Conservation (phyloP, 2,113 vertebrate genomes). For the Phainopepla nitens region DNA sequence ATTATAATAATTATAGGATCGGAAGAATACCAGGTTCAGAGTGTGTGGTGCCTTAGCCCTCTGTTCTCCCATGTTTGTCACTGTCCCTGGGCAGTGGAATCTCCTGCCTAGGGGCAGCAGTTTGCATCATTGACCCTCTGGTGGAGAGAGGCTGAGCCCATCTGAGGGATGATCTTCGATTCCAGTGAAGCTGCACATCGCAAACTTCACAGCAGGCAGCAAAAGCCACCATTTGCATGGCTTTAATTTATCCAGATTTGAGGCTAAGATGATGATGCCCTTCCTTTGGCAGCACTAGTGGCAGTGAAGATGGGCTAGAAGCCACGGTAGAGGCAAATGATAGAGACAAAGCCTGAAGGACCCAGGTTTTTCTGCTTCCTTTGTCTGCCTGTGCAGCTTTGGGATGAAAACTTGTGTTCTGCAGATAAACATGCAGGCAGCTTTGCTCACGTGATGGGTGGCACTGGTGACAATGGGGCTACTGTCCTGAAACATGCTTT, state of each 20-base stretch:
- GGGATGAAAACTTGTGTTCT: neutral
- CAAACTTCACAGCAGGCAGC: neutral
- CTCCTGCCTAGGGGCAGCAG: neutral
- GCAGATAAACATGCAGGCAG: constrained; percentile 1
- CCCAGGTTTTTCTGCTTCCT: neutral
- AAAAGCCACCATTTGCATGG: neutral
- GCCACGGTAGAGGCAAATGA: rapidly evolving
- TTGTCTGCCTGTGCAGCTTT: neutral
- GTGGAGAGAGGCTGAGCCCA: neutral
- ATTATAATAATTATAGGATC: constrained; percentile 3
- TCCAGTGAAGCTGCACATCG: neutral
- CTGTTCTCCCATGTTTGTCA: neutral
- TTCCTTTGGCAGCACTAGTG: neutral
- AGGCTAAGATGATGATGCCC: neutral
- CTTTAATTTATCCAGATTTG: neutral
- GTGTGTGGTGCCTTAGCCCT: neutral
- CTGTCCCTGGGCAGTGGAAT: neutral
- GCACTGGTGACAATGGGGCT: neutral
- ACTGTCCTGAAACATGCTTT: neutral
- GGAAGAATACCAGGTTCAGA: neutral
- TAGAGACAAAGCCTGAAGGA: neutral
- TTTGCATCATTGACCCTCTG: neutral
- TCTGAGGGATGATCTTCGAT: rapidly evolving
- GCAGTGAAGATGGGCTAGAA: neutral
- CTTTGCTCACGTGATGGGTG: neutral